Evolutionary conservation across 2,888 invertebrate species (phyloP).

Genomic region (Eudasyphora cyanicolor): DNA sequence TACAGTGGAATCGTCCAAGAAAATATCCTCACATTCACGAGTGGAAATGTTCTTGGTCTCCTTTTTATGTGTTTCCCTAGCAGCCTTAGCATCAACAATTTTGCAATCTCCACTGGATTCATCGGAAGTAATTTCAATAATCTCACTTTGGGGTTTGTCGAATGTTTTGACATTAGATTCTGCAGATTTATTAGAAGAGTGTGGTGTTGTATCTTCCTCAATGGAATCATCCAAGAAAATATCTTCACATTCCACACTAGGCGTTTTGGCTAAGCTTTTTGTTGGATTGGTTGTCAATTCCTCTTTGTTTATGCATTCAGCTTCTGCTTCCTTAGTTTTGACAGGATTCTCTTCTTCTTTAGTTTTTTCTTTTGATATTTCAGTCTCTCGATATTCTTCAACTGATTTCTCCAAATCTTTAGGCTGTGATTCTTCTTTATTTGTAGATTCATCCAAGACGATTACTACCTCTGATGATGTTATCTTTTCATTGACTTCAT

Average conservation of each 20-base stretch:
- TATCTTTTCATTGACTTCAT: no score
- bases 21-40: constrained; percentile 24
- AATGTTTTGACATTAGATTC: neutral
- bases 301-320: neutral
- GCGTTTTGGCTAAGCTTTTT: neutral
- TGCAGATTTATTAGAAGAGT: neutral
- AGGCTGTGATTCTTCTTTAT: neutral
- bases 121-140: neutral
- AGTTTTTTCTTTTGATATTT: neutral
- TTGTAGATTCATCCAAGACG: no score
- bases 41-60: constrained; percentile 30
- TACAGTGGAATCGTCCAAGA: constrained; percentile 30
- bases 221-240: neutral
- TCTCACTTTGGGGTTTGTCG: neutral
- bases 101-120: neutral
- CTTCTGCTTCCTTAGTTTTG: neutral
- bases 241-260: constrained; percentile 6
- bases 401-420: neutral
- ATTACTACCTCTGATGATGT: no score
- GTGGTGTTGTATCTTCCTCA: neutral
- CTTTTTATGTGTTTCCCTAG: constrained; percentile 23
- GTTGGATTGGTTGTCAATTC: neutral
- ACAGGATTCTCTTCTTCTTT: neutral
- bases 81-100: neutral
- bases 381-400: neutral